These are phyloP conservation scores for Drosophila guanche DNA, from an alignment of 1,140 invertebrate species.

Conservation along the genomic window DNA sequence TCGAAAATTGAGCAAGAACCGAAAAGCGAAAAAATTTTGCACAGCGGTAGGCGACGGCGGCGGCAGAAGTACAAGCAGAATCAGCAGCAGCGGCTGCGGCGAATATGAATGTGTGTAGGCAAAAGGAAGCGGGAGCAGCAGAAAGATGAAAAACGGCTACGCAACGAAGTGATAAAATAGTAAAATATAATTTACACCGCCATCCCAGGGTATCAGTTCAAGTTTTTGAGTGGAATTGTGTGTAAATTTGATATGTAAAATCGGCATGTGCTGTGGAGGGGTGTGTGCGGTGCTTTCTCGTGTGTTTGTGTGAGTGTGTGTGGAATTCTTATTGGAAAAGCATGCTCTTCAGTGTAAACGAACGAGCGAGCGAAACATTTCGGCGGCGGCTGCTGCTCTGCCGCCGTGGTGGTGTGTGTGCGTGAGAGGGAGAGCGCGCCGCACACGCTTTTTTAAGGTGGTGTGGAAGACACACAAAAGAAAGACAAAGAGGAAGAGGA, in stretches of 20 bases:
- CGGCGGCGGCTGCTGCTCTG: slow-evolving; percentile 45
- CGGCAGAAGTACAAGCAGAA: slow-evolving; percentile 36
- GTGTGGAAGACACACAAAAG: slow-evolving; percentile 59
- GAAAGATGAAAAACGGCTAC: slow-evolving; percentile 66
- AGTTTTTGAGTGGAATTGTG: slow-evolving; percentile 32
- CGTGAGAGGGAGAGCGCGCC: slow-evolving; percentile 48
- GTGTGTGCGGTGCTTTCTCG: slow-evolving; percentile 20
- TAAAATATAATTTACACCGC: slow-evolving; percentile 5
- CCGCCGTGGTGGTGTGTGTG: slow-evolving; percentile 23
- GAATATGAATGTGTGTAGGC: slow-evolving; percentile 47
- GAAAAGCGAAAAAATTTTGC: slow-evolving; percentile 70
- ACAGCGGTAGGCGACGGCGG: slow-evolving; percentile 65
- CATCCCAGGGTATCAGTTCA: no score
- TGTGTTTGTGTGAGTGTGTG: slow-evolving; percentile 40
- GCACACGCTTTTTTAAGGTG: slow-evolving; percentile 55
- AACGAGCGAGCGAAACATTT: slow-evolving; percentile 55
- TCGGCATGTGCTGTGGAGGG: slow-evolving; percentile 64
- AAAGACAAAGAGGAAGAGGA: slow-evolving; percentile 73
- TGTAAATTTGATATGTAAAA: slow-evolving; percentile 71
- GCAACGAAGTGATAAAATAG: slow-evolving; percentile 21
- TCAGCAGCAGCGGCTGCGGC: slow-evolving; percentile 50
- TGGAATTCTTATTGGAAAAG: slow-evolving; percentile 79
- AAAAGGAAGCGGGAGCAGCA: slow-evolving; percentile 46
- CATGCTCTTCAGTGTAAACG: slow-evolving; percentile 70
- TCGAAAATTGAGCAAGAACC: slow-evolving; percentile 64